phyloP scores from a whole-genome alignment of 2,113 vertebrate genomes.

The Plotosus lineatus region DNA sequence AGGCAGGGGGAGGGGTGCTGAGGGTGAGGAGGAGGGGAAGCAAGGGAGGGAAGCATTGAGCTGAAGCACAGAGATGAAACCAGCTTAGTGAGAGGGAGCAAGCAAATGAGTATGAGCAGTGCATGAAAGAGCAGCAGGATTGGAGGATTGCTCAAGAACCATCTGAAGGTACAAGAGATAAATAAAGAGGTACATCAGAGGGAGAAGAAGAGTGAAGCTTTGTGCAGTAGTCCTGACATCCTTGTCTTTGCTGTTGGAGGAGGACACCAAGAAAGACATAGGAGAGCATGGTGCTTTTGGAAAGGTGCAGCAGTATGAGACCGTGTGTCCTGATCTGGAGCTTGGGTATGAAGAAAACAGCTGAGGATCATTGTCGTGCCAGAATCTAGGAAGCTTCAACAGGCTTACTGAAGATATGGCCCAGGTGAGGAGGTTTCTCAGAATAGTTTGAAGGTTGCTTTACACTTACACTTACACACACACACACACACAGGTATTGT shows the following conservation, averaged over 20 bases:
- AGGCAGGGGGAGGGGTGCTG: slow-evolving; percentile 46
- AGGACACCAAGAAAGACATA: slow-evolving; percentile 24
- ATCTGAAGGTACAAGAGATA: slow-evolving; percentile 21
- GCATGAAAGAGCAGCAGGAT: slow-evolving; percentile 22
- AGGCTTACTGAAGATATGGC: slow-evolving; percentile 57
- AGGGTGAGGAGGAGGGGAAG: slow-evolving; percentile 46
- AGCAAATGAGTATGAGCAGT: slow-evolving; percentile 38
- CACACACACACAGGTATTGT: neutral
- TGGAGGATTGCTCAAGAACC: slow-evolving; percentile 10
- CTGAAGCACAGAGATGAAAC: slow-evolving; percentile 55
- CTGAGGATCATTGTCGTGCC: slow-evolving; percentile 44
- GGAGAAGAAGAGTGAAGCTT: slow-evolving; percentile 1
- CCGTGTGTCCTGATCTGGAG: slow-evolving; percentile 22
- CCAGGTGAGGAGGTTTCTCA: slow-evolving; percentile 50
- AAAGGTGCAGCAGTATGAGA: slow-evolving; percentile 11
- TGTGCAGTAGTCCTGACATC: neutral
- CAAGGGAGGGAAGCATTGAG: slow-evolving; percentile 52
- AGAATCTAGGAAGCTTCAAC: slow-evolving; percentile 39
- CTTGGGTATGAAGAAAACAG: slow-evolving; percentile 25
- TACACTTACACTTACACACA: neutral
- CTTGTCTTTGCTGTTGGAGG: slow-evolving; percentile 8
- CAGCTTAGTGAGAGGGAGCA: slow-evolving; percentile 58
- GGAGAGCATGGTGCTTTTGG: slow-evolving; percentile 28
- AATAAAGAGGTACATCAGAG: slow-evolving; percentile 23
- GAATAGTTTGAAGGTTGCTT: neutral